Evolutionary conservation across 2,113 vertebrate genomes (phyloP).

Genomic region (Siniperca chuatsi): DNA sequence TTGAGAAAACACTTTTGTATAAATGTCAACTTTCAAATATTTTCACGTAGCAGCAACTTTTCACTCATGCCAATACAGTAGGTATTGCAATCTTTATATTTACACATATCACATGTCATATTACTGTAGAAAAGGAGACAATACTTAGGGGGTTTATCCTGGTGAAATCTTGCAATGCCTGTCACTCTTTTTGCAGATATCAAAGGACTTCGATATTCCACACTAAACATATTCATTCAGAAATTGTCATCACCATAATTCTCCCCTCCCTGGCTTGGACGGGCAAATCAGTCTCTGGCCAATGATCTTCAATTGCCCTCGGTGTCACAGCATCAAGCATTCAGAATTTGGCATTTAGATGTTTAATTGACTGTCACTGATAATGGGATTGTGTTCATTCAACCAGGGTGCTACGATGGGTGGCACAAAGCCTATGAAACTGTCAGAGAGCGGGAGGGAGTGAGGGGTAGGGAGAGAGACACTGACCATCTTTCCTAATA

Average conservation of each 20-base stretch:
- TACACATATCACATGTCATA: too few relatives aligned
- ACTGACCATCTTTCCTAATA: constrained; percentile 13
- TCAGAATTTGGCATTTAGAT: constrained; percentile 77
- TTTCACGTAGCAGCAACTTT: not conserved
- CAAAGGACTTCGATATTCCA: not conserved
- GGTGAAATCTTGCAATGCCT: not conserved
- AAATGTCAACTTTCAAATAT: not conserved
- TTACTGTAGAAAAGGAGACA: not conserved
- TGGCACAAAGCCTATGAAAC: constrained; percentile 36
- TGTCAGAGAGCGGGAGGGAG: constrained; percentile 28
- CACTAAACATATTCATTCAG: not conserved
- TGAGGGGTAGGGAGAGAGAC: not conserved
- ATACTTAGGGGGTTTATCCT: not conserved
- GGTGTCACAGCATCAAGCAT: constrained; percentile 57
- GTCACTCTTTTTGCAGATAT: not conserved
- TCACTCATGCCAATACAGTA: not conserved
- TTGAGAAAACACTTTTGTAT: not conserved
- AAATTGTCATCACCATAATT: not conserved
- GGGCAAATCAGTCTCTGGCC: constrained; percentile 45
- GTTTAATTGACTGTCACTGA: constrained; percentile 80
- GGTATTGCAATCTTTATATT: not conserved
- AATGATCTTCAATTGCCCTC: constrained; percentile 65
- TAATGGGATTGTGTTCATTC: constrained; percentile 75
- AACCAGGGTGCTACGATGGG: constrained; percentile 52
- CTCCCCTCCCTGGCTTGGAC: not conserved